A percentile compares a stretch with the other conserved stretches of the same genome.
These are phyloP conservation scores for Platichthys stellatus DNA, from an alignment of 2,113 vertebrate genomes.

Conservation along the genomic window DNA sequence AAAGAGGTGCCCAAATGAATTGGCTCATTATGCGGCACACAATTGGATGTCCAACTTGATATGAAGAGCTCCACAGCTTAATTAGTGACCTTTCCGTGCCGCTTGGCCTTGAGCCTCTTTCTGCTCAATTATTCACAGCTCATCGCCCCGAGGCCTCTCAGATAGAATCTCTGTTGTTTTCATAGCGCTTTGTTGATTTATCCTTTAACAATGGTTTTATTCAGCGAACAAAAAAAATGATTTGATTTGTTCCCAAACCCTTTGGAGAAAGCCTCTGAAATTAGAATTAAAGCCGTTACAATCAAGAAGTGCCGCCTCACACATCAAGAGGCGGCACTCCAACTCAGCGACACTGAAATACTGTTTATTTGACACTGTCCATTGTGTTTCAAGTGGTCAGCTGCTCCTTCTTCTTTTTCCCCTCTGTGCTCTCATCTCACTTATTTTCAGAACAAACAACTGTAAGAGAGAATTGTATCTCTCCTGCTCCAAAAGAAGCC, in stretches of 20 bases:
- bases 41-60: not conserved
- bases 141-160: too few relatives aligned
- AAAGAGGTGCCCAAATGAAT: not conserved
- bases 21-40: not conserved
- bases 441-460: slow-evolving; percentile 35
- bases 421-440: not conserved
- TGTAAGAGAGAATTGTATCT: not conserved
- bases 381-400: slow-evolving; percentile 19
- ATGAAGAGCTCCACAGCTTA: not conserved
- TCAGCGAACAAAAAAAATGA: not conserved
- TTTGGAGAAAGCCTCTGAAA: not conserved
- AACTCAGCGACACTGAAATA: not conserved
- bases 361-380: not conserved
- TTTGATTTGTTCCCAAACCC: not conserved
- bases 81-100: not conserved
- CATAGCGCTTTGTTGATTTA: not conserved
- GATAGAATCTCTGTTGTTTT: not conserved
- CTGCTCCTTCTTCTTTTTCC: not conserved
- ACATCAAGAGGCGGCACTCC: not conserved
- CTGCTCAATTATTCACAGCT: not conserved
- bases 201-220: not conserved
- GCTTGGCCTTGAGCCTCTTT: not conserved
- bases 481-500: slow-evolving; percentile 6
- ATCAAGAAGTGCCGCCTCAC: not conserved
- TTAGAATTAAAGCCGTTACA: not conserved